Percentiles rank a stretch among this genome's conserved stretches.
These are phyloP conservation scores for Chlorops oryzae DNA, from an alignment of 1,140 invertebrate genomes.

Conservation along the genomic window DNA sequence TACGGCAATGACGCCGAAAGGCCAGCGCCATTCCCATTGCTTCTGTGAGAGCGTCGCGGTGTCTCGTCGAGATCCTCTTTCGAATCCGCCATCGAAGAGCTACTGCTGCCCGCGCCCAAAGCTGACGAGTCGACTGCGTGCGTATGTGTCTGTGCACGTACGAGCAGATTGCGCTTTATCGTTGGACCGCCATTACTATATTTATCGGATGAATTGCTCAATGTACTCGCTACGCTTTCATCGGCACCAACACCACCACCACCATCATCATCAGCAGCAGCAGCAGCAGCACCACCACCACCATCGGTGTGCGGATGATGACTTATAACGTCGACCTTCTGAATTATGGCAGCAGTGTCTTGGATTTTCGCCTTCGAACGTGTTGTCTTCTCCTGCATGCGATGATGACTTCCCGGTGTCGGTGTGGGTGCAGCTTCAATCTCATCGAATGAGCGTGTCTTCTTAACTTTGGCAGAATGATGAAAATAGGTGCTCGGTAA, in stretches of 20 bases:
- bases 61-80: neutral
- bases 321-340: no score
- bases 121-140: conserved; percentile 12
- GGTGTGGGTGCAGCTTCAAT: neutral
- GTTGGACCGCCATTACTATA: conserved; percentile 1
- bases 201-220: conserved; percentile 35
- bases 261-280: conserved; percentile 8
- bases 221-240: conserved; percentile 38
- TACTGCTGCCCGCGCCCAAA: conserved; percentile 7
- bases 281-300: neutral
- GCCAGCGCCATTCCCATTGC: conserved; percentile 24
- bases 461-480: no score
- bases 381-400: neutral
- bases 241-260: conserved; percentile 14
- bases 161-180: conserved; percentile 26
- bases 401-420: neutral
- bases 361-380: neutral
- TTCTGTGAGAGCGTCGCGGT: neutral
- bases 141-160: conserved; percentile 36
- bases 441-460: no score
- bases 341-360: no score
- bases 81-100: no score
- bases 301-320: conserved; percentile 18
- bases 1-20: conserved; percentile 23
- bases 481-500: no score